Evolutionary conservation across 2,888 invertebrate genomes (phyloP), one percentile per base, ranked within the genome.

Genomic region (Rhabditophanes sp.): DNA sequence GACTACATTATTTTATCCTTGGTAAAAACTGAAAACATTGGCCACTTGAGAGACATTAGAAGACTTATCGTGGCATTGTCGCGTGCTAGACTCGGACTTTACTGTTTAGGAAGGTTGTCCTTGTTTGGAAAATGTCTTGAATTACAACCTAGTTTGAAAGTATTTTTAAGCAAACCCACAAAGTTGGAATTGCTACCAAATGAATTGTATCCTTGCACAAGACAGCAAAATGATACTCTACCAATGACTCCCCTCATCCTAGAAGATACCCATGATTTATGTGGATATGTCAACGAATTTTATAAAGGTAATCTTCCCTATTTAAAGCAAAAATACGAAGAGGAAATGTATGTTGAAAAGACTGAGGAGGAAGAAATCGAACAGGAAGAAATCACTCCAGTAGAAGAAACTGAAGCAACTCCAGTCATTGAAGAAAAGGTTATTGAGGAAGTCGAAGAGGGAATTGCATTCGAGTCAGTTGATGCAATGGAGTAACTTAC

Each of bases 1-100:
- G 96, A 99, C 69, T 87, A 83, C 62, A 87, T 99, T 40, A 73
- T 99, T 11, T 74, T 99, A 30, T 96, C 93, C 0, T 70, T 99
- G 28, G 96, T 99, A 15, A 75, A 90, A 43, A 93, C 93, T 0
- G 79, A 79, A 63, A 82, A 85, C 1, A 90, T 96, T n/a, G 96
- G 96, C 22, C 96, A 96, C 72, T 74, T 96, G 44, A 68, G 72
- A 20, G 96, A 96, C 71, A 82, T 93, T 1, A 75, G 96, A 6
- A 79, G 96, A 63, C 75, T 96, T 43, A 80, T 99, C 25, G 96
- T 99, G 3, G 96, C 96, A 3, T 83, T 96, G 76, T 96, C 93
- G 33, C 76, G 96, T 56, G 93, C 96, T 0, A 74, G 96, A 8
- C 76, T 99, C 15, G 96, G 96, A 0, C 74, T 99, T 0, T 96